Conservation (phyloP, 2,888 invertebrate species). For the Ctenicera cuprea region DNA sequence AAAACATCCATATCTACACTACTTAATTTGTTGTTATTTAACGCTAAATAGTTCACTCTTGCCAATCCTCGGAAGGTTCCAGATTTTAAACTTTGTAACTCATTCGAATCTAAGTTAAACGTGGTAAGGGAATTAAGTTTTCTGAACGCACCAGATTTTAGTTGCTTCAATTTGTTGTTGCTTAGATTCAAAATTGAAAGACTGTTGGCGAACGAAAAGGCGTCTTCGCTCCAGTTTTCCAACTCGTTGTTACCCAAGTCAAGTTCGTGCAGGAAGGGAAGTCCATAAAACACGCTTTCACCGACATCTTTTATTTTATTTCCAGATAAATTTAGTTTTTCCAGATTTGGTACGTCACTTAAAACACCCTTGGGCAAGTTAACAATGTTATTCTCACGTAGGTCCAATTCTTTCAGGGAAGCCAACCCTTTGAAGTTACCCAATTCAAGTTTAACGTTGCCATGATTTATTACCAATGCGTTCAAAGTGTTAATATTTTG, state of each 20-base stretch:
- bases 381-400: slow-evolving; percentile 83
- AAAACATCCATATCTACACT: slow-evolving; percentile 26
- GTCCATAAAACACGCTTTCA: slow-evolving; percentile 79
- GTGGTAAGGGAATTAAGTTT: slow-evolving; percentile 29
- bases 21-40: slow-evolving; percentile 40
- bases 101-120: slow-evolving; percentile 26
- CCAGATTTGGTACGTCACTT: slow-evolving; percentile 72
- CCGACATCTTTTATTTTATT: slow-evolving; percentile 82
- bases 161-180: slow-evolving; percentile 37
- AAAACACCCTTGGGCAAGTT: slow-evolving; percentile 81
- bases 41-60: slow-evolving; percentile 14
- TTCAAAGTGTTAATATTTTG: slow-evolving; percentile 9
- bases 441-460: neutral
- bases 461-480: slow-evolving; percentile 30
- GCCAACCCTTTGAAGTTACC: slow-evolving; percentile 25
- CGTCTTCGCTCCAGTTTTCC: slow-evolving; percentile 77
- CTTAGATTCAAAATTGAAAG: slow-evolving; percentile 26
- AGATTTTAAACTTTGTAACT: slow-evolving; percentile 23
- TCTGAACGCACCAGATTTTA: slow-evolving; percentile 30
- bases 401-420: slow-evolving; percentile 33
- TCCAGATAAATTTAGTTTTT: slow-evolving; percentile 75
- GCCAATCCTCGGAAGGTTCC: slow-evolving; percentile 24
- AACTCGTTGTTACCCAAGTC: slow-evolving; percentile 83
- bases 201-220: slow-evolving; percentile 66
- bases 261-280: slow-evolving; percentile 77